Conservation (phyloP, 2,797 vertebrate genomes). For the Melanotaenia pygmaea region DNA sequence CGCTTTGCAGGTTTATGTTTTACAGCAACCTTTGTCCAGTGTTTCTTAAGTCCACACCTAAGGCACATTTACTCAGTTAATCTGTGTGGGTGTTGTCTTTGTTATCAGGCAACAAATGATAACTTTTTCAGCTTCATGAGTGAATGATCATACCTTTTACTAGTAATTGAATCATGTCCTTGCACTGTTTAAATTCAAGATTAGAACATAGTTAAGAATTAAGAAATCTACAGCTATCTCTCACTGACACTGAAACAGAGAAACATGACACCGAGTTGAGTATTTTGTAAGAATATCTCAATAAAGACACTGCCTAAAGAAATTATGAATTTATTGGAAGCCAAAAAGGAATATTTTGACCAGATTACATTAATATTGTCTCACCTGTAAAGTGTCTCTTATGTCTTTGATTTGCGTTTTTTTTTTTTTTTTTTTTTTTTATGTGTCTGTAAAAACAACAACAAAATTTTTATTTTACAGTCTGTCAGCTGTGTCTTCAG, state of each 20-base stretch:
- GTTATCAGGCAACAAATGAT: conserved; percentile 18
- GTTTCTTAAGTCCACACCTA: conserved; percentile 23
- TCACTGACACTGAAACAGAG: neutral
- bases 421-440: conserved; percentile 14
- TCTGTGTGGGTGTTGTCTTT: conserved; percentile 32
- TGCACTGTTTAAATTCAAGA: conserved; percentile 7
- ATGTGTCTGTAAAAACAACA: conserved; percentile 4
- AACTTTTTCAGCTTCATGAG: neutral
- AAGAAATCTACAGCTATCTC: neutral
- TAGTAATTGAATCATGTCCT: conserved; percentile 2
- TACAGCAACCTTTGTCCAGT: conserved; percentile 31
- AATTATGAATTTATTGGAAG: neutral
- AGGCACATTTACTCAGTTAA: conserved; percentile 18
- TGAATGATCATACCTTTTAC: conserved; percentile 6
- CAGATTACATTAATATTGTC: conserved; percentile 37
- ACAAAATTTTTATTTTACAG: conserved; percentile 20
- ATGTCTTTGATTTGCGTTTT: conserved; percentile 11
- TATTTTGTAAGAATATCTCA: neutral
- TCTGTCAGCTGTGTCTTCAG: conserved; percentile 63
- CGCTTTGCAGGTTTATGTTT: conserved; percentile 26
- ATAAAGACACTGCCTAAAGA: neutral
- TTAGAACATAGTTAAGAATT: neutral
- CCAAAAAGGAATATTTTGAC: conserved; percentile 11
- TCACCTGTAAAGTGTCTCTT: conserved; percentile 30
- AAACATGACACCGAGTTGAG: neutral